phyloP scores from a whole-genome alignment of 2,888 invertebrate genomes.

The Coelogynopora nodosa region DNA sequence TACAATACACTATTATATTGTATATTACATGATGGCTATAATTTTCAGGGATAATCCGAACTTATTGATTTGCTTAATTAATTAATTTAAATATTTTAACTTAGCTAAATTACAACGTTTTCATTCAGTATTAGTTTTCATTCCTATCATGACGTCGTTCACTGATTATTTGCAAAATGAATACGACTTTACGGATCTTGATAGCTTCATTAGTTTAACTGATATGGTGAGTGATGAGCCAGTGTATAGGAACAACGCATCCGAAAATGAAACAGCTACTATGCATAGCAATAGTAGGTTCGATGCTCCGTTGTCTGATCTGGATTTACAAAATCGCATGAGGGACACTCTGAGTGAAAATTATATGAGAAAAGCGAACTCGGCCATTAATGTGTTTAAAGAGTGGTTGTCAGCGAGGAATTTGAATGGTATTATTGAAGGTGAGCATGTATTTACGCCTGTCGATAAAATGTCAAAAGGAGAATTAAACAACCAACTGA shows the following conservation, averaged over 20 bases:
- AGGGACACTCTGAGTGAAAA: slow-evolving; percentile 19
- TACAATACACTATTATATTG: not conserved
- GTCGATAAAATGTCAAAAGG: not conserved
- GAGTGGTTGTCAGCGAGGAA: slow-evolving; percentile 27
- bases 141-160: slow-evolving; percentile 15
- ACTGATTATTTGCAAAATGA: slow-evolving; percentile 23
- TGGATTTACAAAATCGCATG: slow-evolving; percentile 31
- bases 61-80: slow-evolving; percentile 16
- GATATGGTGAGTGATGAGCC: not conserved
- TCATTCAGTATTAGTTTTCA: slow-evolving; percentile 7
- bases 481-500: slow-evolving; percentile 25
- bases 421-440: slow-evolving; percentile 16
- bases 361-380: slow-evolving; percentile 28
- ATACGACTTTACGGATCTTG: slow-evolving; percentile 20
- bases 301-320: slow-evolving; percentile 31
- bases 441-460: slow-evolving; percentile 21
- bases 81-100: slow-evolving; percentile 27
- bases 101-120: slow-evolving; percentile 27
- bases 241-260: not conserved
- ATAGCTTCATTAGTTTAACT: slow-evolving; percentile 23
- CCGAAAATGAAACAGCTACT: slow-evolving; percentile 21
- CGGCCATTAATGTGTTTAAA: slow-evolving; percentile 26
- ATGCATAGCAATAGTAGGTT: slow-evolving; percentile 20
- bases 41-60: slow-evolving; percentile 16
- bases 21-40: slow-evolving; percentile 24